Base-by-base conservation (phyloP, 2,113 vertebrate species). In the Meleagris gallopavo region DNA sequence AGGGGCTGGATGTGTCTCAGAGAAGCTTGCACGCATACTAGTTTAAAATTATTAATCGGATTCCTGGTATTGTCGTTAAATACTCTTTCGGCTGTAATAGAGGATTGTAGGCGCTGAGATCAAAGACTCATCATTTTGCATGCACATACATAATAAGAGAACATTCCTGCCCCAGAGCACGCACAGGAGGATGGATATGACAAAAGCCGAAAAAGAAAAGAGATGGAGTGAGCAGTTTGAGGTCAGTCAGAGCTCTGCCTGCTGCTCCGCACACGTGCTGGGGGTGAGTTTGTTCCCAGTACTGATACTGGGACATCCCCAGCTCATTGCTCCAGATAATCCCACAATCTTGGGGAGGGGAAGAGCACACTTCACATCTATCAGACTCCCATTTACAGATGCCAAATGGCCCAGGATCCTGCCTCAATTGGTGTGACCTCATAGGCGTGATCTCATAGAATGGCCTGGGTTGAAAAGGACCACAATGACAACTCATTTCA, bases 121-220 rank as follows among this genome's bases (percentile, higher is more conserved):
- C 90, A 95, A 88, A 96, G 90, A 21, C 86, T 78, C 73, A 6
- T 22, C 4, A 0, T 73, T 67, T 66, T 13, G 43, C 58, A 71
- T 29, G 89, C 75, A 83, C 72, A 61, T 3, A 38, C 74, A 79
- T 46, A 70, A 71, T 66, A 32, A 60, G 67, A 64, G 67, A 76
- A 66, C 77, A 94, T 40, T 65, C 74, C 78, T 87, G 91, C 82
- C 82, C 45, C 72, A 6, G 55, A 97, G 87, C 94, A 89, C 10
- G 8, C 45, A 24, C 50, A 2, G 54, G 54, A 72, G 78, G 48
- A 32, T 1, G 34, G 58, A 29, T 58, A 5, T 41, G 86, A 15
- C 83, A 73, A 86, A 21, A 36, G 57, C 79, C 78, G 66, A 36
- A 12, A 43, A 24, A 18, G 61, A 38, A 11, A 34, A 70, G 67